Percentiles rank a stretch among this genome's conserved stretches.
Conservation (phyloP, 2,888 invertebrate genomes). For the Sylvicola fuscatus region DNA sequence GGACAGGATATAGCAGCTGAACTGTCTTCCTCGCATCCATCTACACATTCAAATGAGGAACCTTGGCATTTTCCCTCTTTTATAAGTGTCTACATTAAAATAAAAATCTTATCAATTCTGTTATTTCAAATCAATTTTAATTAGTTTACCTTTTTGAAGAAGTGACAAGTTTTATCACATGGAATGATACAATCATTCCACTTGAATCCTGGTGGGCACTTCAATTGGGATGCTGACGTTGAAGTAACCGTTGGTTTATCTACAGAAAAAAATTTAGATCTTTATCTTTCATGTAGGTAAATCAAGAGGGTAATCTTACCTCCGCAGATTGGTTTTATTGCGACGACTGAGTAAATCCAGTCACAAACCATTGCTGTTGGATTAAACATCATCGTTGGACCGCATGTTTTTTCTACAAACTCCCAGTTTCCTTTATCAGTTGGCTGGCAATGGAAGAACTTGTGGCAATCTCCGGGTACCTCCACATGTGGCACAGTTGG, state of each 20-base stretch:
- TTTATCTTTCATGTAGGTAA: too few relatives aligned
- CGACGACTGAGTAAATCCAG: slow-evolving; percentile 35
- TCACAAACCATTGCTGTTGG: slow-evolving; percentile 40
- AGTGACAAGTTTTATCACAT: slow-evolving; percentile 50
- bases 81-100: not conserved
- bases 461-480: slow-evolving; percentile 41
- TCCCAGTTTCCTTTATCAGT: slow-evolving; percentile 22
- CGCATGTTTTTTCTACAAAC: slow-evolving; percentile 43
- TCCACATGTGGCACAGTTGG: slow-evolving; percentile 32
- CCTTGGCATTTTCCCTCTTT: slow-evolving; percentile 11
- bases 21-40: slow-evolving; percentile 22
- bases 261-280: not conserved
- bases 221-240: not conserved
- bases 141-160: slow-evolving; percentile 29
- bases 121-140: too few relatives aligned
- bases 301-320: not conserved
- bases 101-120: too few relatives aligned
- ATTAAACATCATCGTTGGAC: slow-evolving; percentile 43
- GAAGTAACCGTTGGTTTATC: not conserved
- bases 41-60: slow-evolving; percentile 15
- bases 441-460: slow-evolving; percentile 47
- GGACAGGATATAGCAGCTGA: slow-evolving; percentile 28
- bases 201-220: slow-evolving; percentile 27
- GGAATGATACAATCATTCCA: slow-evolving; percentile 48
- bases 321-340: slow-evolving; percentile 38